phyloP scores from a whole-genome alignment of 2,888 invertebrate genomes.

The Cephus pygmeus region DNA sequence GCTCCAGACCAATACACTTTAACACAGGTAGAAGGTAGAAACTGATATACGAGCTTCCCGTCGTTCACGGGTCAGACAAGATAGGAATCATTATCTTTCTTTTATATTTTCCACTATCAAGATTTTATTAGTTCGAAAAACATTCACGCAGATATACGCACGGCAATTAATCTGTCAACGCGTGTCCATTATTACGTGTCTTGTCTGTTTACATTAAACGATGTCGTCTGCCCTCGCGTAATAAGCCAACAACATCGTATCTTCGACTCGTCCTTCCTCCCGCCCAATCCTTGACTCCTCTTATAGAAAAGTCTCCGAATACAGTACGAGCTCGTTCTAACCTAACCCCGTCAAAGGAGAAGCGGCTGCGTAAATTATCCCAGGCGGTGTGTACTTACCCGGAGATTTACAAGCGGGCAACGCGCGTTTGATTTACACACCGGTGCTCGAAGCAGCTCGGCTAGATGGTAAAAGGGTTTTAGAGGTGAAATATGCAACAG shows the following conservation, averaged over 20 bases:
- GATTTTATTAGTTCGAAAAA: not conserved
- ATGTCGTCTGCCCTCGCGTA: not conserved
- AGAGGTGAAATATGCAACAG: conserved; percentile 60
- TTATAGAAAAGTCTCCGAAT: not conserved
- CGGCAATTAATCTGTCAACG: not conserved
- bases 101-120: not conserved
- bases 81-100: not conserved
- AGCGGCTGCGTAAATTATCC: conserved; percentile 64
- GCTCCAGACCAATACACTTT: not conserved
- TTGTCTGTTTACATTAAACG: not conserved
- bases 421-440: conserved; percentile 63
- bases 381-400: conserved; percentile 61
- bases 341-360: conserved; percentile 30
- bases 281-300: not conserved
- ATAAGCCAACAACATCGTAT: not conserved
- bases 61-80: not conserved
- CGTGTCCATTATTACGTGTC: not conserved
- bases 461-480: conserved; percentile 43
- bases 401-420: conserved; percentile 63
- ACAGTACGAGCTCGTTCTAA: not conserved
- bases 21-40: not conserved
- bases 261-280: not conserved
- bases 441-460: conserved; percentile 28
- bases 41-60: not conserved
- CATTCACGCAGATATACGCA: not conserved